These are phyloP conservation scores for Rhinatrema bivittatum DNA, from an alignment of 2,797 vertebrate genomes.

Conservation along the genomic window DNA sequence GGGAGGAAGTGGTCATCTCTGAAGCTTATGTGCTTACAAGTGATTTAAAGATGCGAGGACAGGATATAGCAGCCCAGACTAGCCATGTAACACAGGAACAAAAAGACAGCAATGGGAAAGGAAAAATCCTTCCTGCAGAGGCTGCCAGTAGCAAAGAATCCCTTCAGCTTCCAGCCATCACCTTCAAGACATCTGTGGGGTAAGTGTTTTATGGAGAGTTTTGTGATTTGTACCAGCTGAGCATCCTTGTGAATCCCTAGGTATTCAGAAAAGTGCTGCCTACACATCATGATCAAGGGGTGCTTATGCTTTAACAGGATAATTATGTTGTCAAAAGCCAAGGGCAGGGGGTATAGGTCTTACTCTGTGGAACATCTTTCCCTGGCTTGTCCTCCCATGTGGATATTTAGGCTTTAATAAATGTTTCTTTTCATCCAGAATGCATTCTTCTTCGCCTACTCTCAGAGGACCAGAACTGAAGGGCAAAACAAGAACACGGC, in stretches of 20 bases:
- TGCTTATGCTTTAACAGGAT: too few species aligned
- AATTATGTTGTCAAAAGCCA: too few species aligned
- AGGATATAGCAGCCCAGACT: slow-evolving; percentile 3
- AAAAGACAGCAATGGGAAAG: slow-evolving; percentile 25
- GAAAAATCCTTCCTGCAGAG: slow-evolving; percentile 12
- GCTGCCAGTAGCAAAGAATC: slow-evolving; percentile 2
- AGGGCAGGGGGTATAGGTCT: too few species aligned
- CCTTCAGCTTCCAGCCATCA: slow-evolving; percentile 14
- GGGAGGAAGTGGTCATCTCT: slow-evolving; percentile 61
- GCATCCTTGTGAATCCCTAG: too few species aligned
- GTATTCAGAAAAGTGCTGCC: too few species aligned
- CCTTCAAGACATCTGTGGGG: slow-evolving; percentile 45
- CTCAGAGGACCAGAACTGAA: slow-evolving; percentile 52
- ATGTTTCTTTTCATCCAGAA: too few species aligned
- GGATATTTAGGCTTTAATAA: too few species aligned
- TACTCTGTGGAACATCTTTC: too few species aligned
- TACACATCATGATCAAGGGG: too few species aligned
- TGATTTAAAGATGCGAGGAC: slow-evolving; percentile 25
- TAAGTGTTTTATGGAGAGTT: slow-evolving; percentile 42
- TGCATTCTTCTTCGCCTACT: slow-evolving; percentile 28
- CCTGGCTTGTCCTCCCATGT: too few species aligned
- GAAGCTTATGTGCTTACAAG: slow-evolving; percentile 46
- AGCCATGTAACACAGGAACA: slow-evolving; percentile 28
- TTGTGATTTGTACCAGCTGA: too few species aligned
- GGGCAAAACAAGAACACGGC: slow-evolving; percentile 49